Evolutionary conservation across 2,888 invertebrate genomes (phyloP), one percentile per base, ranked within the genome.

Genomic region (Tachina grossa): DNA sequence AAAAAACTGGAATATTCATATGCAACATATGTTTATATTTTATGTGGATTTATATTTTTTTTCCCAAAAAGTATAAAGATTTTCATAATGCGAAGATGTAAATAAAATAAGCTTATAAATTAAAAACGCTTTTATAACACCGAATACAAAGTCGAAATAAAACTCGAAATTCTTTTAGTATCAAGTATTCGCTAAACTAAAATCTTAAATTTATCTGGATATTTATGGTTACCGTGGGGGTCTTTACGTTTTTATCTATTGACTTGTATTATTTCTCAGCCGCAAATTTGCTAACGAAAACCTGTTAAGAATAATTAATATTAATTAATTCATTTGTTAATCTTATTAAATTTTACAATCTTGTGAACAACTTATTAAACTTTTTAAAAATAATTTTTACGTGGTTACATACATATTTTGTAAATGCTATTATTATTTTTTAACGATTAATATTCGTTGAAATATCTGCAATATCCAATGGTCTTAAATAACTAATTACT

Each of bases 401-500:
- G 13, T 69, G 41, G 31, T 78, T 68, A 68, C 49, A 49, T 66
- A 66, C 31, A 31, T 66, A 39, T 68, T 69, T 71, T 65, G 71
- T 83, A 83, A 83, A 83, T 83, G 77, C 77, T 83, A 49, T 49
- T 57, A 39, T 76, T 47, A 49, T 69, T 19, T 57, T 41, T 47
- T 9, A 13, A 61, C 57, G 71, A 59, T 39, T n/a, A 53, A 39
- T 49, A 19, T 71, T 51, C 14, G 13, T 19, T 41, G 22, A 68
- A 45, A 43, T 76, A 22, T 63, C 43, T 31, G 45, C 14, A 61
- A 41, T 14, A 47, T 69, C 13, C 10, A 69, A 69, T 81, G 16
- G 61, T 59, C 71, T 72, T 78, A 83, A 69, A 66, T 1, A 59
- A 45, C 59, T 66, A 66, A 66, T 72, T 83, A 68, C 31, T 66